Percentiles rank a stretch among this genome's conserved stretches.
These are phyloP conservation scores for Agriopis leucophaearia DNA, from an alignment of 2,888 invertebrate genomes.

Conservation along the genomic window DNA sequence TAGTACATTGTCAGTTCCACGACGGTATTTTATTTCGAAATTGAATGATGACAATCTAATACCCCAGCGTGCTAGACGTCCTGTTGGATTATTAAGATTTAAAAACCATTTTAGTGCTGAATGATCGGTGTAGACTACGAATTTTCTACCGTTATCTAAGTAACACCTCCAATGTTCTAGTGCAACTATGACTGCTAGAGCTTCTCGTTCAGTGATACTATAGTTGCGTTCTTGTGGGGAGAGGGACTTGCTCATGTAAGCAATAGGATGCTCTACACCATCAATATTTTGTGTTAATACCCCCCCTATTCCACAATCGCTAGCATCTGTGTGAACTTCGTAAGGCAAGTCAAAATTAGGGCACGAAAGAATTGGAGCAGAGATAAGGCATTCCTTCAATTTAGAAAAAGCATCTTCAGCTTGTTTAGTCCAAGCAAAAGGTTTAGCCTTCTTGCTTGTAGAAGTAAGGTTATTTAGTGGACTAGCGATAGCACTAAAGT, in stretches of 20 bases:
- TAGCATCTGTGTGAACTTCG: slow-evolving; percentile 48
- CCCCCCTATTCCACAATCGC: slow-evolving; percentile 37
- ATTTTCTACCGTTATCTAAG: slow-evolving; percentile 45
- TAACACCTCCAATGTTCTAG: slow-evolving; percentile 52
- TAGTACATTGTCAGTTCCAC: slow-evolving; percentile 45
- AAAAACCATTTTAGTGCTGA: too few relatives aligned
- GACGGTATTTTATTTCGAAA: slow-evolving; percentile 47
- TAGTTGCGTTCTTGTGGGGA: slow-evolving; percentile 43
- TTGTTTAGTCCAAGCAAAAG: slow-evolving; percentile 43
- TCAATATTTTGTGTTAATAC: slow-evolving; percentile 41
- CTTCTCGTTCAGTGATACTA: slow-evolving; percentile 50
- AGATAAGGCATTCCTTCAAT: slow-evolving; percentile 28
- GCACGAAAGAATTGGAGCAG: slow-evolving; percentile 41
- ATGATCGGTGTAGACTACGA: too few relatives aligned
- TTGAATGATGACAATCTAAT: slow-evolving; percentile 46
- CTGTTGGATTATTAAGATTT: too few relatives aligned
- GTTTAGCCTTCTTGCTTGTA: slow-evolving; percentile 28
- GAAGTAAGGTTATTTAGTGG: slow-evolving; percentile 49
- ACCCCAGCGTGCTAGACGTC: slow-evolving; percentile 51
- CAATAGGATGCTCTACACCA: slow-evolving; percentile 42
- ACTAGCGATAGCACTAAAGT: neutral
- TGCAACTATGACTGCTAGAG: slow-evolving; percentile 48
- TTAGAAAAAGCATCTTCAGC: slow-evolving; percentile 38
- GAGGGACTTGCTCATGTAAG: slow-evolving; percentile 32
- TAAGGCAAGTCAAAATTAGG: slow-evolving; percentile 43